A percentile compares a stretch with the other conserved stretches of the same genome.
These are phyloP conservation scores for Pelmatolapia mariae DNA, from an alignment of 2,113 vertebrate genomes.

Conservation along the genomic window DNA sequence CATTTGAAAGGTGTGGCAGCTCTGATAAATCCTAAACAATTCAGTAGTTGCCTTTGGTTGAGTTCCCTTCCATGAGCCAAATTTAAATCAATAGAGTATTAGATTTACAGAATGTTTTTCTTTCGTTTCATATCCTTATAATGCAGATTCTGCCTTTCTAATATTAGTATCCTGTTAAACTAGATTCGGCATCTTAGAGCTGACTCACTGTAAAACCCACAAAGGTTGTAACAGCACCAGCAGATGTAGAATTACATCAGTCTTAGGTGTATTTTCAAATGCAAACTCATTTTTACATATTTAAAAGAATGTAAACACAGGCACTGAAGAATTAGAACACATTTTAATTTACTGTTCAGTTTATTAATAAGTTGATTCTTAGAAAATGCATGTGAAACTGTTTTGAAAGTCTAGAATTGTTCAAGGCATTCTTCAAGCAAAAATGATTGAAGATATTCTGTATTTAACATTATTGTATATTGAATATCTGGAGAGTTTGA, in stretches of 20 bases:
- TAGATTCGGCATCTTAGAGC: background rate
- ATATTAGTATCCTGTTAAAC: background rate
- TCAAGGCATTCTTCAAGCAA: background rate
- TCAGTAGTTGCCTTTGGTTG: background rate
- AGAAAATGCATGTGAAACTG: background rate
- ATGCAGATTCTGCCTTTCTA: background rate
- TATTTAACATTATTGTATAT: background rate
- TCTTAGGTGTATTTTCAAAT: background rate
- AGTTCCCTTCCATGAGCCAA: background rate
- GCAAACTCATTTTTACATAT: background rate
- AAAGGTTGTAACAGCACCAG: background rate
- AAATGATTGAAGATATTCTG: background rate
- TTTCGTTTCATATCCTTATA: background rate
- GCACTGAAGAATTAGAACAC: accelerated
- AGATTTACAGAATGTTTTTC: background rate
- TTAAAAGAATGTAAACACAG: background rate
- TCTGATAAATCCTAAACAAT: background rate
- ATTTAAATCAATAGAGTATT: background rate
- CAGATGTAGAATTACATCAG: background rate
- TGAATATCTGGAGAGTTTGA: background rate
- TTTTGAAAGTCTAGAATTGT: background rate
- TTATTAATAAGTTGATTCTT: background rate
- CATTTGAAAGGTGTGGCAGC: accelerated
- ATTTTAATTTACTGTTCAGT: background rate
- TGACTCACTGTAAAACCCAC: background rate